Evolutionary conservation across 2,888 invertebrate species (phyloP).

Genomic region (Aleiodes testaceus): DNA sequence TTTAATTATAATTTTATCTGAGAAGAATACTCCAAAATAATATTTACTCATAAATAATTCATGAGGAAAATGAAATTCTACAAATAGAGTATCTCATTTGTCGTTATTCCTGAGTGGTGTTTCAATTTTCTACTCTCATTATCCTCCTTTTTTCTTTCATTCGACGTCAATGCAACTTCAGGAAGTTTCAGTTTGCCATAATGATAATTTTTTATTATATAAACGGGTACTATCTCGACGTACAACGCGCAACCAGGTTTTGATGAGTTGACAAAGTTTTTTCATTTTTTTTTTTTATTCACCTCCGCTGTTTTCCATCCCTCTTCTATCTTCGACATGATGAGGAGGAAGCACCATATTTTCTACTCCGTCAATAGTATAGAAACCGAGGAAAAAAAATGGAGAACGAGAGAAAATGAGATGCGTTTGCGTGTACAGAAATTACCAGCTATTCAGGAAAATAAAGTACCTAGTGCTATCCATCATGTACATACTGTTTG

Average conservation of each 20-base stretch:
- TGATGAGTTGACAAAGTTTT: not conserved
- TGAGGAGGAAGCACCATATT: too few relatives aligned
- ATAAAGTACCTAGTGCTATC: not conserved
- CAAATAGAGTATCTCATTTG: not conserved
- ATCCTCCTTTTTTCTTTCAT: not conserved
- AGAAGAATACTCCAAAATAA: too few relatives aligned
- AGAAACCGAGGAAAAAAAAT: not conserved
- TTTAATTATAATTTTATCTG: too few relatives aligned
- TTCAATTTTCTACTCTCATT: not conserved
- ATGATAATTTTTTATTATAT: slow-evolving; percentile 24
- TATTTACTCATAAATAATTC: too few relatives aligned
- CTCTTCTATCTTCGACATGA: not conserved
- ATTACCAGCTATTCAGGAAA: not conserved
- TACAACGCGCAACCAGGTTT: not conserved
- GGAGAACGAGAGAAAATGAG: not conserved
- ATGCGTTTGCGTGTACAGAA: not conserved
- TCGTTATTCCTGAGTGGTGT: not conserved
- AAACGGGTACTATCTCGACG: not conserved
- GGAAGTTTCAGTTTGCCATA: not conserved
- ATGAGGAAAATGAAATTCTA: not conserved
- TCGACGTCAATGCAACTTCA: not conserved
- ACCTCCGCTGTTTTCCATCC: not conserved
- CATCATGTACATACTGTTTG: not conserved
- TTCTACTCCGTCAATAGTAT: not conserved
- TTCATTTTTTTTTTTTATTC: slow-evolving; percentile 1